Conservation (phyloP, 2,888 invertebrate species). For the Callimorpha dominula region DNA sequence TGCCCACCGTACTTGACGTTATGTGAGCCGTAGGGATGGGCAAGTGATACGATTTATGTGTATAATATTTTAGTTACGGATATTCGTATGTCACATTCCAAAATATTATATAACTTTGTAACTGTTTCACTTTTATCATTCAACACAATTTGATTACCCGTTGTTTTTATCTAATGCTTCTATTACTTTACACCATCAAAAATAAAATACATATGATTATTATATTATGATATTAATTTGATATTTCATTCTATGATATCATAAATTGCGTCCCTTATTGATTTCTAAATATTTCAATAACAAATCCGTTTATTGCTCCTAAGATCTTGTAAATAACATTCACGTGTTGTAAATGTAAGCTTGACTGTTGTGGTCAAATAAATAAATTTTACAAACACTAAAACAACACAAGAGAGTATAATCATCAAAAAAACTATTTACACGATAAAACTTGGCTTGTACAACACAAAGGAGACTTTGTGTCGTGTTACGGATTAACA, state of each 20-base stretch:
- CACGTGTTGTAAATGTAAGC: background rate
- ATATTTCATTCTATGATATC: no score
- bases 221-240: no score
- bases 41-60: constrained; percentile 10
- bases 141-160: background rate
- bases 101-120: background rate
- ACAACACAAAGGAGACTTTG: constrained; percentile 67
- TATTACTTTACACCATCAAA: no score
- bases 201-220: no score
- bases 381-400: background rate
- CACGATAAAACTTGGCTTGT: constrained; percentile 58
- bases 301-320: no score
- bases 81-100: background rate
- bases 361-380: background rate
- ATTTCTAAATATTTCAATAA: no score
- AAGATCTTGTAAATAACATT: no score
- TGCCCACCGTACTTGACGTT: constrained; percentile 17
- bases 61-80: constrained; percentile 3
- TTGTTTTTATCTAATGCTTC: background rate
- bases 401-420: constrained; percentile 39
- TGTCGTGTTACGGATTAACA: constrained; percentile 73
- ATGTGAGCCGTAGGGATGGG: constrained; percentile 22
- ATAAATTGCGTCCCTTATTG: no score
- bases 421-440: constrained; percentile 52
- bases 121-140: background rate